Evolutionary conservation across 2,888 invertebrate genomes (phyloP).

Genomic region (Geophilus truncorum): DNA sequence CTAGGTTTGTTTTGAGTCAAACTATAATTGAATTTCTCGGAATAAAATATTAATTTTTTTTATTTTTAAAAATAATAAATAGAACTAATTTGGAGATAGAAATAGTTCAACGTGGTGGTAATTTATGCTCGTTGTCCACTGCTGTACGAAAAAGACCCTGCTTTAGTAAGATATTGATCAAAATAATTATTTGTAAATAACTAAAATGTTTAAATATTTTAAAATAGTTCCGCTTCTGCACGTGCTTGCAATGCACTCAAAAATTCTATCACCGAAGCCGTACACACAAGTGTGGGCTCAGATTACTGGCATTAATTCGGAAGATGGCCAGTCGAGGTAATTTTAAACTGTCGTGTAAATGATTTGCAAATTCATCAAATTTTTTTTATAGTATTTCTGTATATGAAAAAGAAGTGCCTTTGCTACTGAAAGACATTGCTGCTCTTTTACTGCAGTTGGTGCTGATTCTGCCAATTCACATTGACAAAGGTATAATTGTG

Average conservation of each 20-base stretch:
- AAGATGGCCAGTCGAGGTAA: slow-evolving; percentile 28
- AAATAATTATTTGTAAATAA: background rate
- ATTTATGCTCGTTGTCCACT: slow-evolving; percentile 54
- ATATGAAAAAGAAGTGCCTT: slow-evolving; percentile 63
- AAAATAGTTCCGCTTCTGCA: slow-evolving; percentile 74
- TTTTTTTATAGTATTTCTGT: slow-evolving; percentile 38
- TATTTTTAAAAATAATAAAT: background rate
- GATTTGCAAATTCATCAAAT: background rate
- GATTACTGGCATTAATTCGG: slow-evolving; percentile 45
- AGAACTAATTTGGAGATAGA: slow-evolving; percentile 91
- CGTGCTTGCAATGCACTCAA: slow-evolving; percentile 78
- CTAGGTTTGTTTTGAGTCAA: slow-evolving; percentile 43
- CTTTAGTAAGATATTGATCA: slow-evolving; percentile 37
- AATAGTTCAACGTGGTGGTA: slow-evolving; percentile 80
- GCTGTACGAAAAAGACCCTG: slow-evolving; percentile 41
- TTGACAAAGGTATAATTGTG: slow-evolving; percentile 75
- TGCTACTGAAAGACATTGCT: slow-evolving; percentile 78
- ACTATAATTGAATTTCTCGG: background rate
- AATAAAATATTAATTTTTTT: background rate
- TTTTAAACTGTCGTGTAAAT: background rate
- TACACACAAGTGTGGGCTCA: slow-evolving; percentile 47
- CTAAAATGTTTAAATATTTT: background rate
- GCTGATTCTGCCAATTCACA: slow-evolving; percentile 73
- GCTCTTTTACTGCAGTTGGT: slow-evolving; percentile 82
- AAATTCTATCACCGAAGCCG: slow-evolving; percentile 55